These are phyloP conservation scores for Drosophila miranda DNA, from an alignment of 1,140 invertebrate species.

Conservation along the genomic window DNA sequence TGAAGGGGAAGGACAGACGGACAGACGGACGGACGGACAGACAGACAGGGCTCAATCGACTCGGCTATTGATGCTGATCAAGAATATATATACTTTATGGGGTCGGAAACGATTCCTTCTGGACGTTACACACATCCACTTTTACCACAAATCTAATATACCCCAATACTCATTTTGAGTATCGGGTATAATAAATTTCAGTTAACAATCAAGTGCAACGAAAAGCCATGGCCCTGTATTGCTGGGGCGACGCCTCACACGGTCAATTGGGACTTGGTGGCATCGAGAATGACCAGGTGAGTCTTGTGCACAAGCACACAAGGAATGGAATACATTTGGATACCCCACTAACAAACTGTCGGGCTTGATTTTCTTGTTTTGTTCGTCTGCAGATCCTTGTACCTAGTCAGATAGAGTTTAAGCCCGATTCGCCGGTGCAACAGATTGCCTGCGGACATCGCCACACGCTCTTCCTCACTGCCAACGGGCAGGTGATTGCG, in stretches of 20 bases:
- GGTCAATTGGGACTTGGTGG: constrained; percentile 92
- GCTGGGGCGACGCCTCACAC: constrained; percentile 91
- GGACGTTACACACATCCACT: too few relatives aligned
- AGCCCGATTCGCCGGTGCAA: constrained; percentile 84
- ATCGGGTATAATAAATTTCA: too few relatives aligned
- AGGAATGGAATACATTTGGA: neutral
- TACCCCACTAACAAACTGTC: neutral
- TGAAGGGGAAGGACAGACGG: too few relatives aligned
- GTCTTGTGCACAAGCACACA: neutral
- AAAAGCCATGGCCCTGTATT: constrained; percentile 84
- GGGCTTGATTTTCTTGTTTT: neutral
- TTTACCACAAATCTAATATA: too few relatives aligned
- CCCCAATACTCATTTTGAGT: too few relatives aligned
- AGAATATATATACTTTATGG: too few relatives aligned
- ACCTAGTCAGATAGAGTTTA: constrained; percentile 86
- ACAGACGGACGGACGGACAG: too few relatives aligned
- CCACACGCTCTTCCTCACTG: constrained; percentile 90
- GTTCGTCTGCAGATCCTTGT: constrained; percentile 82
- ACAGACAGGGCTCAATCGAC: too few relatives aligned
- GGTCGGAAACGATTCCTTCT: too few relatives aligned
- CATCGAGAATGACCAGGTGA: constrained; percentile 89
- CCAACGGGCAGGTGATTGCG: too few relatives aligned
- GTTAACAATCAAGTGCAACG: neutral
- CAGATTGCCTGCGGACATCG: constrained; percentile 89
- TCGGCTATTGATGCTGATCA: too few relatives aligned